These are phyloP conservation scores for Abrostola tripartita DNA, from an alignment of 2,888 invertebrate species.

Conservation along the genomic window DNA sequence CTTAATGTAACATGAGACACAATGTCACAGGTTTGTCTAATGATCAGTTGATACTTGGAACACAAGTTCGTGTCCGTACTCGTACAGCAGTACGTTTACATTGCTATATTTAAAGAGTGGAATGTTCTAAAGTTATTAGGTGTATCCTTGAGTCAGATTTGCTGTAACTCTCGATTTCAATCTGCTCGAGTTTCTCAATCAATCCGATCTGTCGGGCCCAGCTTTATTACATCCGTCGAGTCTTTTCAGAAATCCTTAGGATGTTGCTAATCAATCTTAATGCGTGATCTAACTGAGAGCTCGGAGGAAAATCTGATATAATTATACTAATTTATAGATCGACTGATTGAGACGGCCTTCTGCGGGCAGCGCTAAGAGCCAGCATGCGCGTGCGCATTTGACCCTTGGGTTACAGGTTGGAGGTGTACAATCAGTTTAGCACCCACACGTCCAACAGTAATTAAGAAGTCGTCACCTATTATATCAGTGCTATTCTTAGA, in stretches of 20 bases:
- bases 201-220: conserved; percentile 26
- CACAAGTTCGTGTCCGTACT: too few relatives aligned
- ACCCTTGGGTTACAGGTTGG: conserved; percentile 36
- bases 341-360: conserved; percentile 46
- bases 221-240: conserved; percentile 40
- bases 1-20: too few relatives aligned
- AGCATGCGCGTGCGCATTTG: conserved; percentile 37
- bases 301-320: conserved; percentile 41
- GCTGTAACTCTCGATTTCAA: conserved; percentile 41
- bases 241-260: conserved; percentile 34
- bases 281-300: conserved; percentile 31
- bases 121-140: conserved; percentile 12
- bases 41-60: too few relatives aligned
- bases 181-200: conserved; percentile 35
- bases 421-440: conserved; percentile 31
- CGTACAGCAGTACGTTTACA: too few relatives aligned
- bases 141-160: conserved; percentile 38
- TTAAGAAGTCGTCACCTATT: conserved; percentile 39
- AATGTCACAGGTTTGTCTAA: too few relatives aligned
- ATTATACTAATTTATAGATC: conserved; percentile 45
- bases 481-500: conserved; percentile 48
- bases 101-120: neutral
- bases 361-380: conserved; percentile 23
- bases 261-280: conserved; percentile 33
- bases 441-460: conserved; percentile 47